Base-by-base conservation (phyloP, 2,888 invertebrate genomes). In the Agonopterix subpropinquella region DNA sequence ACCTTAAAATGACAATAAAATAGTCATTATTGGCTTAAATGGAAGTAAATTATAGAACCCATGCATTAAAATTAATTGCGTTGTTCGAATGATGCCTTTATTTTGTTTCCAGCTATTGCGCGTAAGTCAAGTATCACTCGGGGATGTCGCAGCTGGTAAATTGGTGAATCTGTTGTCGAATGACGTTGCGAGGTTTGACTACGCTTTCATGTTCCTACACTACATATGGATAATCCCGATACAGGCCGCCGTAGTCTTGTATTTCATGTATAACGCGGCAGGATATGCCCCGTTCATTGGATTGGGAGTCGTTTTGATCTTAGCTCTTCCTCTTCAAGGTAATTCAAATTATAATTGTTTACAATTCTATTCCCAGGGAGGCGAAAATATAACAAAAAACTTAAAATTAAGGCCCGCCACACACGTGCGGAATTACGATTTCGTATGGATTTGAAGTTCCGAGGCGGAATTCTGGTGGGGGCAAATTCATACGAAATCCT, bases 131-230 rank as follows among this genome's bases (percentile, higher is more conserved):
- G 90, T 91, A 2, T 91, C 95, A 0, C 65, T 96, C 15, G 92
- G 92, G 0, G 91, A 91, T 51, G 90, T 92, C 75, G 64, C 90
- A 64, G 82, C 94, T 59, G 96, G 96, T 0, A 93, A 95, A 73
- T 89, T 96, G 55, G 92, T 96, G 18, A 96, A 96, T 76, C 79
- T 96, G 47, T 74, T 96, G 64, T 94, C 96, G 0, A 96, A 96
- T 60, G 96, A 96, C 72, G 93, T 96, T 8, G 91, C 92, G 47
- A 89, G 95, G 62, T 95, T 96, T 69, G 96, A 96, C 70, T 89
- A 91, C 73, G 90, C 92, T 1, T 91, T 93, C 52, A 77, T 92
- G 64, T 92, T 92, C 65, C 69, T 95, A 5, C 95, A 96, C 75
- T 94, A 93, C 67, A 77, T 95, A 44, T 95, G 95, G 94, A 86